These are phyloP conservation scores for Corella eumyota DNA, from an alignment of 23 tunicate genomes.

Conservation along the genomic window DNA sequence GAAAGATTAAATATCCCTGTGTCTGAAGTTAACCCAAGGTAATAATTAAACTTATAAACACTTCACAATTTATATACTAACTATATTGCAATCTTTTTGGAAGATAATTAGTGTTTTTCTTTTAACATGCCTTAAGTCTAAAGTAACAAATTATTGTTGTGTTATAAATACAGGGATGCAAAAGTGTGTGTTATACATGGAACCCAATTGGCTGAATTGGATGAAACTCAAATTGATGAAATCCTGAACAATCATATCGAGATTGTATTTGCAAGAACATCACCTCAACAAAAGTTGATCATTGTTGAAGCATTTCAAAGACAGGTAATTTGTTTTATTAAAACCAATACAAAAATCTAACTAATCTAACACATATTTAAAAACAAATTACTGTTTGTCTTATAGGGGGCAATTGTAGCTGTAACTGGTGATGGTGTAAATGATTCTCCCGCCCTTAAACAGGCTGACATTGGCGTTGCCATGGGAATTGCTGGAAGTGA, in stretches of 20 bases:
- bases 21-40: conserved; percentile 62
- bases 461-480: conserved; percentile 99
- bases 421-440: conserved; percentile 99
- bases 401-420: conserved; percentile 89
- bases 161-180: conserved; percentile 22
- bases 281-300: conserved; percentile 98
- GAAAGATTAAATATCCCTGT: conserved; percentile 67
- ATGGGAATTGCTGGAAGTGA: conserved; percentile 99
- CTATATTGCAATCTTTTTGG: not conserved
- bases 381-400: not conserved
- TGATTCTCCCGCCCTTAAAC: conserved; percentile 96
- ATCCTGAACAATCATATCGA: conserved; percentile 78
- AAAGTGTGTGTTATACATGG: conserved; percentile 91
- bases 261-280: conserved; percentile 98
- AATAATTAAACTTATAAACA: too few relatives aligned
- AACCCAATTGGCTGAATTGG: conserved; percentile 41
- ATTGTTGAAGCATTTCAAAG: conserved; percentile 98
- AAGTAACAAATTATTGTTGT: not conserved
- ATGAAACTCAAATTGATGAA: conserved; percentile 45
- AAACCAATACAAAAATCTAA: not conserved
- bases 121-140: not conserved
- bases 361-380: not conserved
- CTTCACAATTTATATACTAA: too few relatives aligned
- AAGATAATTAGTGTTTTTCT: not conserved
- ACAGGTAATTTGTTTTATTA: conserved; percentile 16